These are phyloP conservation scores for Augochlorella aurata DNA, from an alignment of 2,888 invertebrate genomes.

Conservation along the genomic window DNA sequence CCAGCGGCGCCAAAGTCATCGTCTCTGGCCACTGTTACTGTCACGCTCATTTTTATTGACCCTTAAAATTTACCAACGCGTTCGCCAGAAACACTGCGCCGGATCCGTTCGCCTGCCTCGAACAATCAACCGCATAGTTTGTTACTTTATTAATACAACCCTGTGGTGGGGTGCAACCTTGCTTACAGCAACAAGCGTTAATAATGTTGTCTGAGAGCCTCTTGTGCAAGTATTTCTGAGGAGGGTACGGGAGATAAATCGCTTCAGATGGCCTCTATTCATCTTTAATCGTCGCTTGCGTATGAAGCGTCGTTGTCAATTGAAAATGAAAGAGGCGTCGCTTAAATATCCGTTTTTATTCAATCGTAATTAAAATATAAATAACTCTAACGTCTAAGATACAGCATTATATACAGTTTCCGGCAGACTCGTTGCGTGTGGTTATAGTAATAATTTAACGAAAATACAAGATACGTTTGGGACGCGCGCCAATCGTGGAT, in stretches of 20 bases:
- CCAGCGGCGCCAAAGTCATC: constrained; percentile 61
- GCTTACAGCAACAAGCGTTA: no score
- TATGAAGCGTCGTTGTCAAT: not conserved
- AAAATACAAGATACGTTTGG: constrained; percentile 46
- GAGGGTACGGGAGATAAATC: not conserved
- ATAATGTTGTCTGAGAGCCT: no score
- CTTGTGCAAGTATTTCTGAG: not conserved
- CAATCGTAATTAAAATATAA: constrained; percentile 57
- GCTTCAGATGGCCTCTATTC: not conserved
- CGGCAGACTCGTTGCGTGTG: constrained; percentile 37
- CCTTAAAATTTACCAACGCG: constrained; percentile 45
- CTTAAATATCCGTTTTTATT: constrained; percentile 55
- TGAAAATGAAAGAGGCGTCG: not conserved
- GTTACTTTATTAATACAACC: no score
- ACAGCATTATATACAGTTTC: constrained; percentile 56
- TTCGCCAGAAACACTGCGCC: not conserved
- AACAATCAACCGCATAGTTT: no score
- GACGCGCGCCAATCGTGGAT: constrained; percentile 42
- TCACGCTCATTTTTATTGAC: constrained; percentile 44
- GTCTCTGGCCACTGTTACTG: constrained; percentile 44
- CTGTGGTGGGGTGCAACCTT: no score
- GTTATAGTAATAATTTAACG: constrained; percentile 64
- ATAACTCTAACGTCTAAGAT: constrained; percentile 56
- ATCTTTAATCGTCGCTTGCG: not conserved
- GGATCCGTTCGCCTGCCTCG: constrained; percentile 14